A percentile compares a stretch with the other conserved stretches of the same genome.
These are phyloP conservation scores for Spicauda simplicius DNA, from an alignment of 2,888 invertebrate genomes.

Conservation along the genomic window DNA sequence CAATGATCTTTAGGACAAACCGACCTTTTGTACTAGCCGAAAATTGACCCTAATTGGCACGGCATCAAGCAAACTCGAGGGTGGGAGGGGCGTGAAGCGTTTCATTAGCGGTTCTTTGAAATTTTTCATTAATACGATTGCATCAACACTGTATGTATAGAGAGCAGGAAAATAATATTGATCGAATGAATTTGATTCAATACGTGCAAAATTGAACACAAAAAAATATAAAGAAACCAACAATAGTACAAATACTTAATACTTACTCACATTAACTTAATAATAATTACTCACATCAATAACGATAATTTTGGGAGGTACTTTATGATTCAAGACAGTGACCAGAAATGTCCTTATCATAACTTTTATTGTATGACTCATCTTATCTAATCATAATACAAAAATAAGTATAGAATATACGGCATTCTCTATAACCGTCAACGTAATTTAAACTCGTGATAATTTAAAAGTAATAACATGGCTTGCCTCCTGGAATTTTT, in stretches of 20 bases:
- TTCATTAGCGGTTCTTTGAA: constrained; percentile 30
- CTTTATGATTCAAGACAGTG: too few species aligned
- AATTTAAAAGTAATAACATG: constrained; percentile 23
- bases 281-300: too few species aligned
- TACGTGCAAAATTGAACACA: too few species aligned
- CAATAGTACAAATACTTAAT: too few species aligned
- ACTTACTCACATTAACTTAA: too few species aligned
- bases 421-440: constrained; percentile 7
- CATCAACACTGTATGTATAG: not conserved
- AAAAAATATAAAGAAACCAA: too few species aligned
- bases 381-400: not conserved
- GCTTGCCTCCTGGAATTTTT: constrained; percentile 54
- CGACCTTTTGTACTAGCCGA: constrained; percentile 72
- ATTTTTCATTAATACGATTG: not conserved
- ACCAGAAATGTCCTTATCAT: not conserved
- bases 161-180: too few species aligned
- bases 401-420: not conserved
- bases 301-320: too few species aligned
- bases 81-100: constrained; percentile 27
- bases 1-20: constrained; percentile 79
- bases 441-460: constrained; percentile 13
- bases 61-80: constrained; percentile 8
- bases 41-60: constrained; percentile 75
- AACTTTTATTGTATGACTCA: constrained; percentile 6
- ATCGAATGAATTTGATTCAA: too few species aligned